Conservation (phyloP, 2,797 vertebrate species). For the Gobio occitaniae region DNA sequence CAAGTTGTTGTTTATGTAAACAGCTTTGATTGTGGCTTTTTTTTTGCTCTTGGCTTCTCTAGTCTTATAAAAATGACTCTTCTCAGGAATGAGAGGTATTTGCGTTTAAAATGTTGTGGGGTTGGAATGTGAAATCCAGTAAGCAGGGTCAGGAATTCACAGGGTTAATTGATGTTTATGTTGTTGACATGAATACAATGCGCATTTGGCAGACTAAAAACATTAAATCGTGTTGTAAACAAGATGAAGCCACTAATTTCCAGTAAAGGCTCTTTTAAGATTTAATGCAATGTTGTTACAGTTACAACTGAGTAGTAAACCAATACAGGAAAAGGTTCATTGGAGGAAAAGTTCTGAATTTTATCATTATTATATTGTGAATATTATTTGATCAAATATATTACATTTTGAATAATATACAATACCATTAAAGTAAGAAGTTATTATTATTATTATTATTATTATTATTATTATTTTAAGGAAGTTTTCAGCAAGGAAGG, state of each 20-base stretch:
- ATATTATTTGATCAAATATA: neutral
- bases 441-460: no score
- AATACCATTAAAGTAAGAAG: neutral
- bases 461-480: neutral
- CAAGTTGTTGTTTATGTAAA: constrained; percentile 26
- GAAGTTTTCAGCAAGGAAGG: neutral
- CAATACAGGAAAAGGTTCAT: neutral
- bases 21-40: constrained; percentile 22
- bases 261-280: constrained; percentile 15
- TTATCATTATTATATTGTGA: neutral
- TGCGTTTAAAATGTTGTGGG: constrained; percentile 39
- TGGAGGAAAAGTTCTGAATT: neutral
- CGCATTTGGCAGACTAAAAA: constrained; percentile 45
- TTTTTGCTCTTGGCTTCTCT: constrained; percentile 10
- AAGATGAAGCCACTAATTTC: constrained; percentile 24
- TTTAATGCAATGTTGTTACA: constrained; percentile 5
- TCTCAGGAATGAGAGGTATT: constrained; percentile 52
- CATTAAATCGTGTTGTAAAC: constrained; percentile 20
- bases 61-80: constrained; percentile 43
- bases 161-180: constrained; percentile 58
- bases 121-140: constrained; percentile 57
- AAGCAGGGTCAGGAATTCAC: constrained; percentile 53
- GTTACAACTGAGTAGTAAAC: neutral
- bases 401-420: neutral
- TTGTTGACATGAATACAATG: constrained; percentile 36